Evolutionary conservation across 2,113 vertebrate genomes (phyloP).

Genomic region (Blennius ocellaris): DNA sequence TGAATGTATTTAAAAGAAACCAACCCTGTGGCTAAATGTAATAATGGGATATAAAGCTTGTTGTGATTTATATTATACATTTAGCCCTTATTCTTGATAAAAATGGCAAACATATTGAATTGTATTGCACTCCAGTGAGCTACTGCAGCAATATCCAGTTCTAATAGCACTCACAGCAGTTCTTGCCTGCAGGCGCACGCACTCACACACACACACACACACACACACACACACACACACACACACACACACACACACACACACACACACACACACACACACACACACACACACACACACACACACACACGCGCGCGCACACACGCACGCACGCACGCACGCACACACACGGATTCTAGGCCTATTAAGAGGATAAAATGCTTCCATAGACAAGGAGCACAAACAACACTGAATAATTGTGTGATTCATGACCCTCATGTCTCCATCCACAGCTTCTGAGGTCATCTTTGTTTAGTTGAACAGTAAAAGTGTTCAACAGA

Average conservation of each 20-base stretch:
- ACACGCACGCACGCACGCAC: constrained; percentile 16
- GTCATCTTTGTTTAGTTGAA: no score
- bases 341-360: constrained; percentile 9
- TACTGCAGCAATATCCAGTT: constrained; percentile 67
- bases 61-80: constrained; percentile 66
- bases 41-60: constrained; percentile 50
- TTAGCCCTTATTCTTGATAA: constrained; percentile 58
- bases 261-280: constrained; percentile 37
- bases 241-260: constrained; percentile 40
- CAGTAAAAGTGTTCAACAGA: not conserved
- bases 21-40: constrained; percentile 26
- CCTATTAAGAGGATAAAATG: constrained; percentile 46
- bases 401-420: constrained; percentile 65
- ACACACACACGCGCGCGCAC: constrained; percentile 37
- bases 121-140: constrained; percentile 64
- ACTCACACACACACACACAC: constrained; percentile 38
- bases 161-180: constrained; percentile 68
- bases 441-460: not conserved
- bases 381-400: constrained; percentile 42
- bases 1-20: constrained; percentile 30
- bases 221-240: constrained; percentile 38
- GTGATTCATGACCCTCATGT: constrained; percentile 55
- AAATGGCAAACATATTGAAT: constrained; percentile 63
- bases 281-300: constrained; percentile 35
- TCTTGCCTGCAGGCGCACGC: constrained; percentile 43